Evolutionary conservation across 2,888 invertebrate species (phyloP).

Genomic region (Hyppa rectilinea): DNA sequence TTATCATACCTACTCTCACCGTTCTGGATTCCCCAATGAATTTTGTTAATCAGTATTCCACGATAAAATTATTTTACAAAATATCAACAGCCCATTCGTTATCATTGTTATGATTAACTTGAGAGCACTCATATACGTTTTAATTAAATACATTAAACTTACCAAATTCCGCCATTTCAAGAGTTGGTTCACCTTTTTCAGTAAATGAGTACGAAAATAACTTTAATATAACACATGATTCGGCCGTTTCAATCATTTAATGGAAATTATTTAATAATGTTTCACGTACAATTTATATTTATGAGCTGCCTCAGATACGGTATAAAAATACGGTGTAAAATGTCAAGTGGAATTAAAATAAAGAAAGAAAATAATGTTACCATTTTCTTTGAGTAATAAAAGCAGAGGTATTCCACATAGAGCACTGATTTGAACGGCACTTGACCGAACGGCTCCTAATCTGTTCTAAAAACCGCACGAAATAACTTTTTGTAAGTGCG

Average conservation of each 20-base stretch:
- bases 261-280: conserved; percentile 42
- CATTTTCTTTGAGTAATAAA: conserved; percentile 9
- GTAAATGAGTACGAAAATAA: conserved; percentile 16
- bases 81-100: conserved; percentile 31
- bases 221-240: conserved; percentile 30
- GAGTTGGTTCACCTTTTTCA: conserved; percentile 22
- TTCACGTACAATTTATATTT: conserved; percentile 29
- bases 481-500: no score
- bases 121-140: conserved; percentile 41
- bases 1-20: conserved; percentile 28
- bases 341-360: neutral
- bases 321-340: conserved; percentile 21
- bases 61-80: conserved; percentile 33
- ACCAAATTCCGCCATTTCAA: conserved; percentile 31
- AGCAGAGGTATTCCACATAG: no score
- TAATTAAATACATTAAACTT: conserved; percentile 37
- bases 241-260: conserved; percentile 32
- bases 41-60: conserved; percentile 18
- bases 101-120: conserved; percentile 39
- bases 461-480: no score
- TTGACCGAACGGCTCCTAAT: no score
- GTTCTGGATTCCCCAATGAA: conserved; percentile 38
- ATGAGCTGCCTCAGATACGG: conserved; percentile 3
- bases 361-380: conserved; percentile 6
- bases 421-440: no score